Evolutionary conservation across 2,113 vertebrate genomes (phyloP), one percentile per base, ranked within the genome.

Genomic region (Centropus unirufus): DNA sequence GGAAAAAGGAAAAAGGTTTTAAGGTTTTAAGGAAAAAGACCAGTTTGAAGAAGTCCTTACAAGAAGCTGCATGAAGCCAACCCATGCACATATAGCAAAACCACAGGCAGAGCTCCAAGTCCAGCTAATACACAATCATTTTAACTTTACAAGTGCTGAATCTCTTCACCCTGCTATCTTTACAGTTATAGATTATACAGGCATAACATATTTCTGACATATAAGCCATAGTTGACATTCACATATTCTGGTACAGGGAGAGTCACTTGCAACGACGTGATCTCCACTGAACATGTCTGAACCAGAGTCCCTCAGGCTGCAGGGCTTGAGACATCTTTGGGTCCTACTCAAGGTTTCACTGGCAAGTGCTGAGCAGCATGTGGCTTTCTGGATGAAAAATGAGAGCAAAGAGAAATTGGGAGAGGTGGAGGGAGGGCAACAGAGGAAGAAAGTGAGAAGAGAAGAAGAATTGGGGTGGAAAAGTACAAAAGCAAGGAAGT

Each of bases 251-350:
- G 26, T 27, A 74, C 61, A 32, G 26, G 32, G 46, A 77, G n/a
- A 15, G 22, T 49, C 46, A 46, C 34, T 47, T 61, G 21, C 52
- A 76, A n/a, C 14, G 24, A 20, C 4, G 5, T 1, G 9, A 14
- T 92, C 54, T 78, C n/a, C 69, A 76, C 8, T 72, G 70, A 87
- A 72, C 57, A 29, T 34, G 39, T 95, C 76, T 67, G 77, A 95
- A 92, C 30, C 40, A 64, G 68, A 94, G 15, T 7, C 8, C 46
- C 49, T 69, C 52, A 69, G 47, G 36, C 23, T 77, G 21, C 21
- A 54, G 39, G 32, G n/a, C 2, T 62, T 55, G 34, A 32, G 22
- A 47, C 3, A 77, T 15, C 32, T 69, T 63, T 29, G 1, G 12
- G 1, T 51, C 8, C 13, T 74, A 18, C 16, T 13, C 10, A 19